A percentile compares a stretch with the other conserved stretches of the same genome.
Evolutionary conservation across 2,888 invertebrate genomes (phyloP).

Genomic region (Bellardia bayeri): DNA sequence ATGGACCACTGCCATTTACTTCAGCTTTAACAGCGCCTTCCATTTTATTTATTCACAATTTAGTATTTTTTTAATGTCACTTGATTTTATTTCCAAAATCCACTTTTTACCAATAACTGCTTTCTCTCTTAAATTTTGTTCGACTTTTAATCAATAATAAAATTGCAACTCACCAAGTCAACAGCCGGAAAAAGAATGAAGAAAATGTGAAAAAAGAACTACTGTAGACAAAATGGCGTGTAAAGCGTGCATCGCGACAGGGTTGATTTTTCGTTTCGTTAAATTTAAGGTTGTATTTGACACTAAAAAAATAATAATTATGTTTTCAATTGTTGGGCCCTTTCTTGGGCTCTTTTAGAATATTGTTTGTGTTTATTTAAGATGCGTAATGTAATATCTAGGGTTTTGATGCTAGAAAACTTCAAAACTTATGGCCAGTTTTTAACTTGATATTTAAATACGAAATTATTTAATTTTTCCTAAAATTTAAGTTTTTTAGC

Average conservation of each 20-base stretch:
- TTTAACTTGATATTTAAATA: too few relatives aligned
- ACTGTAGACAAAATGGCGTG: conserved; percentile 56
- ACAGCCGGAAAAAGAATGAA: conserved; percentile 75
- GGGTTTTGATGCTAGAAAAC: too few relatives aligned
- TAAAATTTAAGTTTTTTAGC: too few relatives aligned
- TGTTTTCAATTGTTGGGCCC: too few relatives aligned
- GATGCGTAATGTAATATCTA: too few relatives aligned
- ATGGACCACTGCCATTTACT: conserved; percentile 77
- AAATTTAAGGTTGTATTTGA: not conserved
- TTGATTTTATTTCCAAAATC: not conserved
- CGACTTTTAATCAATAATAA: not conserved
- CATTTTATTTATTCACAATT: conserved; percentile 70
- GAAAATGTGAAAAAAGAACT: conserved; percentile 23
- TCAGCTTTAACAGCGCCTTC: conserved; percentile 78
- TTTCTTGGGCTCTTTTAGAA: too few relatives aligned
- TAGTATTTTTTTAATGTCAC: not conserved
- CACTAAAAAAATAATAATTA: not conserved
- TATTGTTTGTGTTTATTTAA: too few relatives aligned
- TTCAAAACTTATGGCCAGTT: too few relatives aligned
- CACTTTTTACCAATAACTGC: not conserved
- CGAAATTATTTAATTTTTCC: too few relatives aligned
- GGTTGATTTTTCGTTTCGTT: conserved; percentile 30
- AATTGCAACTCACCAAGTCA: conserved; percentile 60
- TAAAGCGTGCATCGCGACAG: conserved; percentile 5
- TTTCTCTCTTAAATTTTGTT: not conserved